Evolutionary conservation across 64 coral and sea anemone species (phyloP), one percentile per base, ranked within the genome.

Genomic region (Exaiptasia diaphana): DNA sequence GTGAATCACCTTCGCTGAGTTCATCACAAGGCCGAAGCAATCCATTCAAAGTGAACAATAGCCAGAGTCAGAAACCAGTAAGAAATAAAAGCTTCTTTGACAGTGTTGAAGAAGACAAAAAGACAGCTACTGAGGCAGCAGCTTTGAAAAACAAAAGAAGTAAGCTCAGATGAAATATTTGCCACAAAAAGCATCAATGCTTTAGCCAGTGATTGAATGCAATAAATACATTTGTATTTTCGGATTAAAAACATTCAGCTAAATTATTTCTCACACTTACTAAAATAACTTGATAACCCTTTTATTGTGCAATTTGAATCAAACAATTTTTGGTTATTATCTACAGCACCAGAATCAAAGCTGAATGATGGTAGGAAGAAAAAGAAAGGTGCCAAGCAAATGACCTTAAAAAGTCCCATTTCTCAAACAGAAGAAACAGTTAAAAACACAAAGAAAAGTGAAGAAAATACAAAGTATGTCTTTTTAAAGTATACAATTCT

Each of bases 1-100:
- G 76, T 46, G 28, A 53, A 17, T 23, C 25, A 7, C 20, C 36
- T 15, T 81, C 53, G 45, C 48, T 41, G 14, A 68, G 48, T 49
- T 77, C 85, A 43, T 88, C 83, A 32, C 91, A 93, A 38, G 91
- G 85, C 25, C 86, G 91, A 7, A 76, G 85, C 9, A 93, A 93
- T 36, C 91, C 91, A 12, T 93, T 93, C 85, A 93, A 83, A 44
- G 72, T 93, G 17, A 52, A 50, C 2, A n/a, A n/a, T n/a, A 93
- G 79, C 62, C 85, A 69, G 14, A 61, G 71, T 20, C 71, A 89
- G 15, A 80, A 64, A 33, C 18, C 78, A 5, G 56, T 20, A 50
- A 79, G 88, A 18, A 29, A 85, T 42, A 93, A 93, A 17, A 93
- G 91, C 74, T 93, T 93, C 71, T 89, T 93, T 36, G 85, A 93